These are phyloP conservation scores for Sepiola atlantica DNA, from an alignment of 2,888 invertebrate species.

Conservation along the genomic window DNA sequence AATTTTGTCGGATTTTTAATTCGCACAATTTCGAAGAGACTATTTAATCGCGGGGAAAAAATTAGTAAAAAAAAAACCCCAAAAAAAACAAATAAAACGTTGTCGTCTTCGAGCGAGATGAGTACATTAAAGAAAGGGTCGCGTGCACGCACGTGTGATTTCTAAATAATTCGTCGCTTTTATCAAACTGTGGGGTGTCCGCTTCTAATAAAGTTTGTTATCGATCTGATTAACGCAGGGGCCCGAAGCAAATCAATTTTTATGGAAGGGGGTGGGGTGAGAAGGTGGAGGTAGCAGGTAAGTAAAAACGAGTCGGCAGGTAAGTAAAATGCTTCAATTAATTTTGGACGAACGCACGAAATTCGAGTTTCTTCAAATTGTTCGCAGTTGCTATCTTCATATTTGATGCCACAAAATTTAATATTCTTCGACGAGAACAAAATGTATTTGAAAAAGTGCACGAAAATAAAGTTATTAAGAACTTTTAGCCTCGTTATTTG, in stretches of 20 bases:
- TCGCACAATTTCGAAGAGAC: too few relatives aligned
- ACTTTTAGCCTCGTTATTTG: too few relatives aligned
- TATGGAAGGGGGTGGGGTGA: not conserved
- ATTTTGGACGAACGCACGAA: not conserved
- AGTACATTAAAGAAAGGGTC: not conserved
- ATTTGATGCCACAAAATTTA: not conserved
- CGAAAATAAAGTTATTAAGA: too few relatives aligned
- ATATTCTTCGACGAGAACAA: not conserved
- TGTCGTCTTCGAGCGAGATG: not conserved
- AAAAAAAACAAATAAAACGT: too few relatives aligned
- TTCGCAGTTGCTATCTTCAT: not conserved
- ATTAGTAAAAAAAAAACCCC: too few relatives aligned
- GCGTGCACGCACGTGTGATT: not conserved
- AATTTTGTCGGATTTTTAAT: too few relatives aligned
- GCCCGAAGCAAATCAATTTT: slow-evolving; percentile 32
- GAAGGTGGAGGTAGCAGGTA: not conserved
- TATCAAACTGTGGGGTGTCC: slow-evolving; percentile 18
- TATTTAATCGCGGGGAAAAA: too few relatives aligned
- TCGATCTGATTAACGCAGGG: not conserved
- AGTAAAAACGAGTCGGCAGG: not conserved
- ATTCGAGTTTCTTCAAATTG: not conserved
- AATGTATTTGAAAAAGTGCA: not conserved
- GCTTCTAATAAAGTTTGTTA: not conserved
- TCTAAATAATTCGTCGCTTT: not conserved
- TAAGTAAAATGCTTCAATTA: not conserved